Conservation (phyloP, 2,888 invertebrate species). For the Erannis defoliaria region DNA sequence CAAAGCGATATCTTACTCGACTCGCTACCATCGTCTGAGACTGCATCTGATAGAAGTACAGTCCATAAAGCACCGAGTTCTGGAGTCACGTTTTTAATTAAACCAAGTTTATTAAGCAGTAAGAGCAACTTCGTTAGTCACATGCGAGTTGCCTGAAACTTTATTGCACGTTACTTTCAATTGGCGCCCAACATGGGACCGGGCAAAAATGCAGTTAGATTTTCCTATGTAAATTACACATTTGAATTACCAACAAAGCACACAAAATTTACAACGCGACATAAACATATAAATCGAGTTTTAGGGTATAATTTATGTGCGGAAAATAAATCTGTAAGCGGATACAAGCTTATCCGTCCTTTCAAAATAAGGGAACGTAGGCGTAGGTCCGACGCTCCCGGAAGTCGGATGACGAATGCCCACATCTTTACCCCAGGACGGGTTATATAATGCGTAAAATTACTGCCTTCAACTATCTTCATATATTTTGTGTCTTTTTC, state of each 20-base stretch:
- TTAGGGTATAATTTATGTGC: conserved; percentile 64
- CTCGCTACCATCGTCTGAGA: conserved; percentile 39
- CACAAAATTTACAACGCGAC: conserved; percentile 50
- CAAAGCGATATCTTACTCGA: conserved; percentile 36
- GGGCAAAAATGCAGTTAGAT: conserved; percentile 35
- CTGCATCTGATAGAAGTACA: conserved; percentile 46
- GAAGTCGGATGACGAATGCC: conserved; percentile 78
- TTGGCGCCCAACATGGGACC: conserved; percentile 58
- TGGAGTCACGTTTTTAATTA: conserved; percentile 76
- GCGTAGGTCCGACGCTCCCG: conserved; percentile 60
- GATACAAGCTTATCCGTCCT: conserved; percentile 75
- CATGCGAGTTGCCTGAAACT: conserved; percentile 60
- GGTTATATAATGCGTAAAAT: conserved; percentile 84
- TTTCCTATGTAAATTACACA: conserved; percentile 31
- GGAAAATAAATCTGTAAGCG: conserved; percentile 75
- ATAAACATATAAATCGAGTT: conserved; percentile 59
- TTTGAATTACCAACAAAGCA: conserved; percentile 48
- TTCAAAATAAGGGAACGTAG: conserved; percentile 69
- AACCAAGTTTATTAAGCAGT: conserved; percentile 64
- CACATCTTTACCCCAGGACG: conserved; percentile 70
- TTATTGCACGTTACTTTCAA: conserved; percentile 54
- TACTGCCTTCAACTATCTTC: conserved; percentile 76
- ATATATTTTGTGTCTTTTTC: conserved; percentile 63
- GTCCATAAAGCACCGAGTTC: conserved; percentile 49
- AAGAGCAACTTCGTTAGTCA: conserved; percentile 63